Conservation (phyloP, 2,113 vertebrate species). For the Lophotis ruficrista region DNA sequence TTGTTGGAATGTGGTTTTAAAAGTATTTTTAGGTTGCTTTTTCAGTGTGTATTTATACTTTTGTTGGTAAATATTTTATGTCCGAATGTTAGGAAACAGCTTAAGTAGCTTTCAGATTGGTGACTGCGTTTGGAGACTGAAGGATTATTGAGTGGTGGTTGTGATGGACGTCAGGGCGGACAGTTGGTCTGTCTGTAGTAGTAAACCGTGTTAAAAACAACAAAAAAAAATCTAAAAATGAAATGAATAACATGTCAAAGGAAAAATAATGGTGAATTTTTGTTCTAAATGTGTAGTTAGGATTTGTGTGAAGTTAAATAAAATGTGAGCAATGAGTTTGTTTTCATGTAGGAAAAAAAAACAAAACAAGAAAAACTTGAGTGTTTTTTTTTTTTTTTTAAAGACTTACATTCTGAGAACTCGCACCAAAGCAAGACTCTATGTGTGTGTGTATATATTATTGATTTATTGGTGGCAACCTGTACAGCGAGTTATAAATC, state of each 20-base stretch:
- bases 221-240: background rate
- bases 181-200: background rate
- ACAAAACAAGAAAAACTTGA: background rate
- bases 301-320: background rate
- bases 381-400: background rate
- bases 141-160: background rate
- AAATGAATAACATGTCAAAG: background rate
- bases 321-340: background rate
- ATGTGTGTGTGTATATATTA: background rate
- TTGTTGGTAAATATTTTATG: constrained; percentile 56
- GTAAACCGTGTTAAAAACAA: background rate
- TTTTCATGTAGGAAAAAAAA: background rate
- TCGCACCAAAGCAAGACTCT: background rate
- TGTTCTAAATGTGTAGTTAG: background rate
- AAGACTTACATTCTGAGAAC: background rate
- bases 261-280: background rate
- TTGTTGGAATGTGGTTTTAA: constrained; percentile 27
- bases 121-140: background rate
- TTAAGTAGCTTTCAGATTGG: constrained; percentile 12
- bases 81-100: background rate
- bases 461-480: constrained; percentile 41
- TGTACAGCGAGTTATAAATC: constrained; percentile 25
- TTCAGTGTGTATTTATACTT: constrained; percentile 4
- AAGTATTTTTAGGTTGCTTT: constrained; percentile 37
- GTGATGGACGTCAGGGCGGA: background rate